phyloP scores from a whole-genome alignment of 2,888 invertebrate genomes.

The Ichneumoninae sp. region DNA sequence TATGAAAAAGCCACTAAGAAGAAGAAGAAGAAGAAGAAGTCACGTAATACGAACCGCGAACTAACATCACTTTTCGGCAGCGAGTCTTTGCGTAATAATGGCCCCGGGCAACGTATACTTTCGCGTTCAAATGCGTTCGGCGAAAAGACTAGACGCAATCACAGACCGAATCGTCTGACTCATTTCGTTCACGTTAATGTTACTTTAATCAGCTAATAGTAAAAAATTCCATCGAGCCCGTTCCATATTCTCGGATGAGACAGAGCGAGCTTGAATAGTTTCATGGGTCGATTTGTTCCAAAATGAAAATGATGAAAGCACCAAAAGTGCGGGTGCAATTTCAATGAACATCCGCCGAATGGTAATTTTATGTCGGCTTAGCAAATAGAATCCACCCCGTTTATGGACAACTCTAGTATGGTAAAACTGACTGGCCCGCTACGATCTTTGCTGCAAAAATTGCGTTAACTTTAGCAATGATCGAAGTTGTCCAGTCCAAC shows the following conservation, averaged over 20 bases:
- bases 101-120: slow-evolving; percentile 37
- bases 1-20: slow-evolving; percentile 66
- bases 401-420: background rate
- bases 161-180: background rate
- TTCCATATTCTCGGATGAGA: background rate
- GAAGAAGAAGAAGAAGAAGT: slow-evolving; percentile 20
- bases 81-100: slow-evolving; percentile 33
- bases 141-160: background rate
- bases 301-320: slow-evolving; percentile 42
- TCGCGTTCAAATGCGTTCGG: slow-evolving; percentile 32
- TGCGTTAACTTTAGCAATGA: background rate
- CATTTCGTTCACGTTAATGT: background rate
- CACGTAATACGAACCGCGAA: slow-evolving; percentile 34
- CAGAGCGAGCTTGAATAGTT: slow-evolving; percentile 10
- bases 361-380: background rate
- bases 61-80: slow-evolving; percentile 36
- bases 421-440: background rate
- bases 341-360: background rate
- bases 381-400: background rate
- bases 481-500: background rate
- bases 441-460: background rate
- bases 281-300: background rate
- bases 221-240: background rate
- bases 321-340: slow-evolving; percentile 14
- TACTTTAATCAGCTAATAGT: background rate